Evolutionary conservation across 2,113 vertebrate genomes (phyloP), one percentile per base, ranked within the genome.

Genomic region (Brachypodius melanocephalos): DNA sequence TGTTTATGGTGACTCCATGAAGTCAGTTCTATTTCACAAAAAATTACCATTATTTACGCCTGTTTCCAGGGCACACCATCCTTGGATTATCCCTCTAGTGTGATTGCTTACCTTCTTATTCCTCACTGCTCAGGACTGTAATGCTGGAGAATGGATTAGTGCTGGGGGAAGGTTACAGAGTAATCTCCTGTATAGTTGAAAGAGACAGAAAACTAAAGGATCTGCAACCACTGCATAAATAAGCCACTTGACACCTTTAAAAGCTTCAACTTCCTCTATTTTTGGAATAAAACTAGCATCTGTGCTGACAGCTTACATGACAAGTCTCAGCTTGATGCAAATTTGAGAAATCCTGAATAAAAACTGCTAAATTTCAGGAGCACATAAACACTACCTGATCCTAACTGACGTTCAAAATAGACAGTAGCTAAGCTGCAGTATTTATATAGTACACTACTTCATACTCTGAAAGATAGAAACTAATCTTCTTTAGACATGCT

Each of bases 141-240:
- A 46, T 25, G 18, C 8, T 76, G 45, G 38, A 74, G 66, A 94
- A 68, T 12, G 25, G 67, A 86, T 79, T 66, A 78, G 34, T 58
- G 32, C 40, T 61, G 24, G 26, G 86, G 32, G 25, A 87, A 90
- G 38, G 69, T 34, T 29, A 88, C 65, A 77, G 17, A 32, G 32
- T 72, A 75, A 91, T 66, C 36, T 75, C 85, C 58, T 92, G 32
- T 75, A 58, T 6, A 80, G 57, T n/a, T 93, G 49, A 85, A 94
- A 92, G 63, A 89, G 52, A 26, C 76, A 83, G 46, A 87, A 83
- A 80, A 78, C 61, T 51, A 82, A 91, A 93, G 85, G 59, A 94
- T 90, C 63, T 89, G 88, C 88, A 96, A 80, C 85, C 43, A 52
- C 71, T 90, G 85, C 79, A 96, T 89, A 96, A 96, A 93, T 87